phyloP scores from a whole-genome alignment of 2,113 vertebrate species.

The Pedetes capensis region DNA sequence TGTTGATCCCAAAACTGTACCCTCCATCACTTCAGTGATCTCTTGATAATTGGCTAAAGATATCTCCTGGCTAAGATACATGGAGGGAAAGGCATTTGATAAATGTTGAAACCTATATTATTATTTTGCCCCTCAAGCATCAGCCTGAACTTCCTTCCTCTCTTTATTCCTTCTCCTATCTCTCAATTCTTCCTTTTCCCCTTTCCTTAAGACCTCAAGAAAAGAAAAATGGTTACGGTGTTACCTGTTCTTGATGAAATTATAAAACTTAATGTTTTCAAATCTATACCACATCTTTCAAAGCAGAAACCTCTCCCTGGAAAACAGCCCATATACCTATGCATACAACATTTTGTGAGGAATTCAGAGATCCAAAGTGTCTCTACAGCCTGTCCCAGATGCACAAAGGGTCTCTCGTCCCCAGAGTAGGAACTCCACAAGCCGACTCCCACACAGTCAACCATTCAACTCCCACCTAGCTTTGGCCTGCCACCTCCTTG shows the following conservation, averaged over 20 bases:
- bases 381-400: background rate
- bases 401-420: background rate
- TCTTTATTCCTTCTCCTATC: background rate
- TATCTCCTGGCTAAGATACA: background rate
- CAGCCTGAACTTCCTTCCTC: background rate
- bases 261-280: constrained; percentile 21
- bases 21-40: background rate
- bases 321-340: background rate
- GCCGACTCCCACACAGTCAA: background rate
- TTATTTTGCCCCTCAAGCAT: background rate
- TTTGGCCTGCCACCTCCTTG: background rate
- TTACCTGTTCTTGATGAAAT: background rate
- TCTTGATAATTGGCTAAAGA: background rate
- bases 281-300: constrained; percentile 24
- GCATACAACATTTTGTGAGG: background rate
- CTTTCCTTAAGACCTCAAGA: background rate
- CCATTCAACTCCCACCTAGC: background rate
- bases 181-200: background rate
- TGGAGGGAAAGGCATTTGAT: background rate
- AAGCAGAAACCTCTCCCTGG: background rate
- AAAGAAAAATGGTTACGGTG: background rate
- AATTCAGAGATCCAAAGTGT: background rate
- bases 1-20: background rate
- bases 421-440: background rate
- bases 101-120: background rate